Evolutionary conservation across 1,140 invertebrate species (phyloP).

Genomic region (Macrobrachium rosenbergii): DNA sequence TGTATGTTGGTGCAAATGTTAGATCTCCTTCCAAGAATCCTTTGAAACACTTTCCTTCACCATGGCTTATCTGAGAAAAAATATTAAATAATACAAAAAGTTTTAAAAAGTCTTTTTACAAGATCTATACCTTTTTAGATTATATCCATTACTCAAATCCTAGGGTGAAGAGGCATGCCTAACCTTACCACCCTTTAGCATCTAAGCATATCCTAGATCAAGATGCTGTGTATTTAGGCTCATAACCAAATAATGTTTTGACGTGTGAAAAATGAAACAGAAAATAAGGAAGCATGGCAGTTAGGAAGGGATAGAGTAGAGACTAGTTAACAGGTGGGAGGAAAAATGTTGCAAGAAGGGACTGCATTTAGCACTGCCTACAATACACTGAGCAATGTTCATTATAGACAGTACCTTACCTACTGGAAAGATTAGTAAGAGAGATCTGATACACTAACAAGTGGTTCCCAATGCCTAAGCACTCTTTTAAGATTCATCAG

Average conservation of each 20-base stretch:
- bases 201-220: too few relatives aligned
- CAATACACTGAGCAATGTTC: too few relatives aligned
- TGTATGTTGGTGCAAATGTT: constrained; percentile 96
- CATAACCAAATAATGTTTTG: not conserved
- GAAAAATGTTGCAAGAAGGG: too few relatives aligned
- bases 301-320: not conserved
- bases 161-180: too few relatives aligned
- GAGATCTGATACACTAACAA: too few relatives aligned
- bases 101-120: not conserved
- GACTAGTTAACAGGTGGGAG: too few relatives aligned
- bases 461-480: too few relatives aligned
- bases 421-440: too few relatives aligned
- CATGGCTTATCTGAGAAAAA: constrained; percentile 77
- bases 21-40: constrained; percentile 94
- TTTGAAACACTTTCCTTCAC: constrained; percentile 90
- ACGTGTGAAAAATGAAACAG: not conserved
- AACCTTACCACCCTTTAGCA: too few relatives aligned
- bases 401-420: too few relatives aligned
- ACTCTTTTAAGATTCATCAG: too few relatives aligned
- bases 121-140: not conserved
- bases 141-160: not conserved
- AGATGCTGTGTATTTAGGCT: not conserved
- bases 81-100: not conserved
- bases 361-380: too few relatives aligned
- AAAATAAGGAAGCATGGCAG: not conserved